Percentiles rank a stretch among this genome's conserved stretches.
phyloP scores from a whole-genome alignment of 2,797 vertebrate genomes.

The Xenops minutus region DNA sequence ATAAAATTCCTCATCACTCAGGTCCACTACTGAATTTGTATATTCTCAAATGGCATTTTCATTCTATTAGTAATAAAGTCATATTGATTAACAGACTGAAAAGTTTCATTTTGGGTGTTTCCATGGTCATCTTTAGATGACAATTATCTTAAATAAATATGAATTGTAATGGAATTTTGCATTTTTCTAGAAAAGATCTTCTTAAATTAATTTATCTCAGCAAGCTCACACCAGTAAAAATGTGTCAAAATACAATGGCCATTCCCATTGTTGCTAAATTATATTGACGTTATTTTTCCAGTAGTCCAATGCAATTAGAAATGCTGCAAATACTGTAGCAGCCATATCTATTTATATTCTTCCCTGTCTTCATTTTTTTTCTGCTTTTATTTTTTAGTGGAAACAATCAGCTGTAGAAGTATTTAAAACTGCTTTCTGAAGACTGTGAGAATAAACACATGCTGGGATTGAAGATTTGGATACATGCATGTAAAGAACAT shows the following conservation, averaged over 20 bases:
- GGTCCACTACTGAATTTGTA: no score
- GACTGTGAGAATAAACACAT: neutral
- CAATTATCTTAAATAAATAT: neutral
- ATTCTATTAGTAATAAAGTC: neutral
- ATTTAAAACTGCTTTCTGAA: neutral
- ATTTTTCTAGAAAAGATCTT: neutral
- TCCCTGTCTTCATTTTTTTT: neutral
- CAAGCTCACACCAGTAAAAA: neutral
- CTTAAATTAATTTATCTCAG: neutral
- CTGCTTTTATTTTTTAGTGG: neutral
- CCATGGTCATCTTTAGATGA: neutral
- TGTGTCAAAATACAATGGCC: neutral
- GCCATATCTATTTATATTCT: neutral
- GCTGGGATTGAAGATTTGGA: neutral
- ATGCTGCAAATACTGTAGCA: neutral
- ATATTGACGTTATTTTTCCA: neutral
- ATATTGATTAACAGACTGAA: neutral
- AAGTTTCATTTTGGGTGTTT: neutral
- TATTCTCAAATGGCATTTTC: no score
- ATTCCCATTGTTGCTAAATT: neutral
- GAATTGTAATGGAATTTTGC: neutral
- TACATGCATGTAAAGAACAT: neutral
- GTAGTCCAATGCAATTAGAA: neutral
- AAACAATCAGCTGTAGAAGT: neutral
- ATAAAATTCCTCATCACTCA: no score